These are phyloP conservation scores for Corvus hawaiiensis DNA, from an alignment of 2,113 vertebrate genomes.

Conservation along the genomic window DNA sequence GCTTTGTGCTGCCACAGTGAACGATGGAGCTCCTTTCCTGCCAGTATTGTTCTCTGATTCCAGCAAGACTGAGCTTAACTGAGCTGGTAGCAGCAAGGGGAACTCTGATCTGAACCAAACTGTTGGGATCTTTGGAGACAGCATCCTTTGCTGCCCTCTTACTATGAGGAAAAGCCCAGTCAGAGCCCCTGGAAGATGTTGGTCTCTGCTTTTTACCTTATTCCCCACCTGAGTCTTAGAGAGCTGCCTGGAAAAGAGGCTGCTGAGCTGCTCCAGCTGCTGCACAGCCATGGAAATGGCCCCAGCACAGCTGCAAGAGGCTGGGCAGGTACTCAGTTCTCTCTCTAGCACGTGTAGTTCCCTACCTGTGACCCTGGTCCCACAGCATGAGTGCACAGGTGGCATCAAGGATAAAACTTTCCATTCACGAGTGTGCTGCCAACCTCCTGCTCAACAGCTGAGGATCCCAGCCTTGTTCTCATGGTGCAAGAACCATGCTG, in stretches of 20 bases:
- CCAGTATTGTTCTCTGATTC: background rate
- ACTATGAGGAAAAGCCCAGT: background rate
- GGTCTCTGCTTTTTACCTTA: background rate
- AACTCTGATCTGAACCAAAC: background rate
- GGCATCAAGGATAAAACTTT: background rate
- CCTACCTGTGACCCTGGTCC: background rate
- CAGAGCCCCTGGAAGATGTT: background rate
- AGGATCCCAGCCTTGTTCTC: background rate
- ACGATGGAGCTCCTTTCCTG: fast-evolving
- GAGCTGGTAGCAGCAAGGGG: background rate
- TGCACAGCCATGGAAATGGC: background rate
- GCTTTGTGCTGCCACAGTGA: fast-evolving
- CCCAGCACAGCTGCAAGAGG: background rate
- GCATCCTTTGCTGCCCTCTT: background rate
- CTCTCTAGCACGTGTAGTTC: background rate
- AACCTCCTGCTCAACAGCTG: background rate
- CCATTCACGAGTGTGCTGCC: background rate
- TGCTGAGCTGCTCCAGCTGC: background rate
- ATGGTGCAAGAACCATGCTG: background rate
- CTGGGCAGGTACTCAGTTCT: background rate
- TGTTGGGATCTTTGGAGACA: background rate
- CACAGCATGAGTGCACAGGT: background rate
- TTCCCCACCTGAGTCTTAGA: background rate
- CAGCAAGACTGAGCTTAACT: background rate
- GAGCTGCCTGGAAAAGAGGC: background rate